These are phyloP conservation scores for Neodiprion pinetum DNA, from an alignment of 1,140 invertebrate species.

Conservation along the genomic window DNA sequence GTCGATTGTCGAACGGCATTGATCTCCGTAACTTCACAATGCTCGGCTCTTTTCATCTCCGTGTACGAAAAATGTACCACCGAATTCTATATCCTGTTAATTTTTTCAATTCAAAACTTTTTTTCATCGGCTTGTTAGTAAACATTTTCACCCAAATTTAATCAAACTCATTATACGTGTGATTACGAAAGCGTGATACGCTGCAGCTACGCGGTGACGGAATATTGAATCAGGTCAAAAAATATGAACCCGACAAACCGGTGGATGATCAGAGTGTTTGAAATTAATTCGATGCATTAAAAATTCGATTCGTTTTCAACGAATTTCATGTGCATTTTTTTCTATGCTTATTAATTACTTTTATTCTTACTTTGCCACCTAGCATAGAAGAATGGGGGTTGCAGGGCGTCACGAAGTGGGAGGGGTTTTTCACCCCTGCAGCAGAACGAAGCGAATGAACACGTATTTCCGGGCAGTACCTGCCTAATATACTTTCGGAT, in stretches of 20 bases:
- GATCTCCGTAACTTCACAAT: neutral
- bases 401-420: too few species aligned
- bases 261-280: neutral
- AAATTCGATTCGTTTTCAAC: neutral
- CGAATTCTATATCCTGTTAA: too few species aligned
- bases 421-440: too few species aligned
- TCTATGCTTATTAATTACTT: neutral
- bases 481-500: slow-evolving; percentile 12
- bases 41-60: neutral
- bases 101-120: too few species aligned
- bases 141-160: neutral
- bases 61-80: too few species aligned
- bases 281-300: slow-evolving; percentile 1
- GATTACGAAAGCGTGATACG: neutral
- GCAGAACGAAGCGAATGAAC: too few species aligned
- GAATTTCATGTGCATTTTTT: neutral
- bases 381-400: neutral
- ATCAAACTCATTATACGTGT: neutral
- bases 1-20: neutral
- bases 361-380: neutral
- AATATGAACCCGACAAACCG: neutral
- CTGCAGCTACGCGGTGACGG: neutral
- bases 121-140: neutral
- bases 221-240: neutral
- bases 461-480: too few species aligned